These are phyloP conservation scores for Bradysia coprophila DNA, from an alignment of 1,140 invertebrate species.

Conservation along the genomic window DNA sequence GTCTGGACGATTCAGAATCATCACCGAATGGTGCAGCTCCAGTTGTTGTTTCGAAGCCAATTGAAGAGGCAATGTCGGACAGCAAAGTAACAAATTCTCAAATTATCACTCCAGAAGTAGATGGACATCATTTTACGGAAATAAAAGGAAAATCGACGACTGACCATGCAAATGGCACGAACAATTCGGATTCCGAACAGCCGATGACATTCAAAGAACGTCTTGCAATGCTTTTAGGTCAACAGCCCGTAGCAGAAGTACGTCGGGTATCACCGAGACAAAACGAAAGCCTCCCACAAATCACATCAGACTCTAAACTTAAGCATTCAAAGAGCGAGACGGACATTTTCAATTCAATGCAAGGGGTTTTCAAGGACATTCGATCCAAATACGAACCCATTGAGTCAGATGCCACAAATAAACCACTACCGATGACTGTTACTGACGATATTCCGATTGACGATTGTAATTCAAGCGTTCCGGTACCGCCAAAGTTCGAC, in stretches of 20 bases:
- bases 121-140: no score
- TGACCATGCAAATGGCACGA: no score
- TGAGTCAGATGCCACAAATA: background rate
- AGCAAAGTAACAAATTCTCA: no score
- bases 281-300: background rate
- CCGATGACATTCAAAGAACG: background rate
- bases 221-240: background rate
- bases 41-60: no score
- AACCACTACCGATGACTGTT: background rate
- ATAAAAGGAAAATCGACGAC: no score
- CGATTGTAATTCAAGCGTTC: conserved; percentile 9
- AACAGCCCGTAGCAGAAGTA: background rate
- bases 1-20: no score
- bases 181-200: no score
- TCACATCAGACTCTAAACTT: conserved; percentile 1
- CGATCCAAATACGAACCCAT: conserved; percentile 3
- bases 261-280: background rate
- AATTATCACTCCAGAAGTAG: no score
- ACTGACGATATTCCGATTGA: background rate
- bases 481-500: conserved; percentile 21
- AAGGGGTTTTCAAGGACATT: conserved; percentile 16
- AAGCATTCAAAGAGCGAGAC: conserved; percentile 22
- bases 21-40: no score
- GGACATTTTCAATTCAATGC: conserved; percentile 16
- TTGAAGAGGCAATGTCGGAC: no score